phyloP scores from a whole-genome alignment of 2,113 vertebrate genomes.

The Sardina pilchardus region DNA sequence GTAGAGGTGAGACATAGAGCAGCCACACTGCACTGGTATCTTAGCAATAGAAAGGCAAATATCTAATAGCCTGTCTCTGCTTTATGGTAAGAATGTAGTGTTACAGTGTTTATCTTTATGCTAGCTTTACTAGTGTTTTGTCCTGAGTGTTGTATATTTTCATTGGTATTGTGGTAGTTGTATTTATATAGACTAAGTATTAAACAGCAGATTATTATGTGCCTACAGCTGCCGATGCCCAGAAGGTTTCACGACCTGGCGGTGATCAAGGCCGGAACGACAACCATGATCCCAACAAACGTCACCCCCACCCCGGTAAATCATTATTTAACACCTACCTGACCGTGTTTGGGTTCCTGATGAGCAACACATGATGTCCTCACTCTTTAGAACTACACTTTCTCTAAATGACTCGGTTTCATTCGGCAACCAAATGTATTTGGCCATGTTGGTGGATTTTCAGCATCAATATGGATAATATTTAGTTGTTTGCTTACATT shows the following conservation, averaged over 20 bases:
- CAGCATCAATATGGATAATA: background rate
- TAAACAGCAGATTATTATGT: background rate
- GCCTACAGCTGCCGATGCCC: constrained; percentile 76
- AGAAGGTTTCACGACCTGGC: constrained; percentile 80
- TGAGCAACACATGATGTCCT: background rate
- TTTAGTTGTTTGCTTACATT: no score
- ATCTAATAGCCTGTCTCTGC: background rate
- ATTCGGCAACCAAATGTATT: background rate
- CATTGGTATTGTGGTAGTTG: background rate
- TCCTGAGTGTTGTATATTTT: no score
- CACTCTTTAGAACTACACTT: background rate
- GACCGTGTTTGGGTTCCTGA: background rate
- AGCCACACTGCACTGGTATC: background rate
- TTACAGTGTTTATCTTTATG: background rate
- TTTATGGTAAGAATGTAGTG: background rate
- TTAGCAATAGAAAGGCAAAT: background rate
- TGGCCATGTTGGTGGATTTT: background rate
- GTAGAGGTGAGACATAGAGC: constrained; percentile 73
- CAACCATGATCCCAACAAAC: constrained; percentile 75
- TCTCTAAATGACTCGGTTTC: no score
- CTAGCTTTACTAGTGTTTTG: no score
- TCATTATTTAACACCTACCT: background rate
- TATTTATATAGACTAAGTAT: background rate
- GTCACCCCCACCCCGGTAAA: constrained; percentile 74
- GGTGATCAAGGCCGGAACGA: constrained; percentile 82